Evolutionary conservation across 2,888 invertebrate genomes (phyloP), one percentile per base, ranked within the genome.

Genomic region (Polyommatus icarus): DNA sequence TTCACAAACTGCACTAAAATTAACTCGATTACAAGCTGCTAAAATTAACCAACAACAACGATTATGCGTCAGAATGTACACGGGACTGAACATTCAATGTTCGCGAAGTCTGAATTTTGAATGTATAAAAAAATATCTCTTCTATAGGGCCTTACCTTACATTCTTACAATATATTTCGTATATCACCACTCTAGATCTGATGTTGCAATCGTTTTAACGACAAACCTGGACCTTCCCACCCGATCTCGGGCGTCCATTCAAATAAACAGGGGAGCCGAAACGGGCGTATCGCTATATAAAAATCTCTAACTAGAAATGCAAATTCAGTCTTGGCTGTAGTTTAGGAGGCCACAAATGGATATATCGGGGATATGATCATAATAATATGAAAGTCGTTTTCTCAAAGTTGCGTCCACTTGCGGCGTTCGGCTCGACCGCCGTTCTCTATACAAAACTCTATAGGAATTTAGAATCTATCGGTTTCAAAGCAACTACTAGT

Each of bases 51-150:
- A 92, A 93, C 90, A 91, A 90, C 88, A 92, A 92, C 88, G 89
- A 91, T 90, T 90, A 92, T 90, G 92, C 89, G 91, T 90, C 83
- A 84, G 85, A 88, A 87, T 86, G 84, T 89, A 90, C 87, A 89
- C 80, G 78, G 80, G 80, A 81, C 81, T 86, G 88, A 84, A 78
- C 76, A 78, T 86, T 89, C 89, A 84, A 87, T 87, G 83, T 87
- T 84, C 79, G 90, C 87, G 84, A 87, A 89, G 88, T 88, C 88
- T 85, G 89, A 91, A 92, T 89, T 92, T 90, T 89, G 91, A 92
- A 91, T 90, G 93, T 89, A 90, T 93, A 93, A 93, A 93, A 93
- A 93, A 94, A 94, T 93, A 94, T 92, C 89, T 92, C 89, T 92
- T 89, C 90, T 90, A 91, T 91, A 90, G 90, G 92, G 92, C 91